These are phyloP conservation scores for Sisyra nigra DNA, from an alignment of 2,888 invertebrate species.

Conservation along the genomic window DNA sequence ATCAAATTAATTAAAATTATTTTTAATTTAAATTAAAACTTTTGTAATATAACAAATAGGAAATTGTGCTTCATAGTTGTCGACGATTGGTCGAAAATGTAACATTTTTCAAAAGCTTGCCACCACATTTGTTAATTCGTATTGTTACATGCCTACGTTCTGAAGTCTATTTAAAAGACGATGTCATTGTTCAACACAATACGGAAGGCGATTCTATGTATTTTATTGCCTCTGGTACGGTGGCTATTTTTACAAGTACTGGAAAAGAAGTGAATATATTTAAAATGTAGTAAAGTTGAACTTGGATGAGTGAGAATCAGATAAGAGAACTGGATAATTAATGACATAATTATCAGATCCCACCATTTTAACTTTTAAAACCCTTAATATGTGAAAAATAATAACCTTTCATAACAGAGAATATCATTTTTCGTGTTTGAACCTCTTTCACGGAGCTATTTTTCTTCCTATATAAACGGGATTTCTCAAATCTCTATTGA, in stretches of 20 bases:
- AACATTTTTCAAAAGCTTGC: slow-evolving; percentile 33
- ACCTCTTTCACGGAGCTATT: no score
- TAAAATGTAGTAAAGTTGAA: no score
- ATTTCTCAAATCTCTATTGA: no score
- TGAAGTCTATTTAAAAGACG: slow-evolving; percentile 35
- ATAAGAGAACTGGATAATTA: no score
- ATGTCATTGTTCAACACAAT: slow-evolving; percentile 33
- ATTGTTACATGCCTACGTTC: slow-evolving; percentile 32
- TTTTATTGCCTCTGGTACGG: slow-evolving; percentile 37
- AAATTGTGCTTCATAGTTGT: slow-evolving; percentile 35
- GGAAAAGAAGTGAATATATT: slow-evolving; percentile 18
- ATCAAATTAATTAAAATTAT: no score
- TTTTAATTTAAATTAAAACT: neutral
- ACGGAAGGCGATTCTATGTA: slow-evolving; percentile 37
- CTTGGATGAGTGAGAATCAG: no score
- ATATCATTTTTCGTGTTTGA: no score
- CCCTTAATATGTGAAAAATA: no score
- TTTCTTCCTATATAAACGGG: no score
- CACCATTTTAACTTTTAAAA: no score
- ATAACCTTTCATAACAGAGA: no score
- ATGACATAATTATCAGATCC: no score
- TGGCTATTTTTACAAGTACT: slow-evolving; percentile 32
- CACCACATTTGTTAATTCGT: slow-evolving; percentile 28
- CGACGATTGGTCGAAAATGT: slow-evolving; percentile 36
- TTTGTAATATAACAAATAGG: slow-evolving; percentile 22